Base-by-base conservation (phyloP, 2,888 invertebrate species). In the Acleris cristana region DNA sequence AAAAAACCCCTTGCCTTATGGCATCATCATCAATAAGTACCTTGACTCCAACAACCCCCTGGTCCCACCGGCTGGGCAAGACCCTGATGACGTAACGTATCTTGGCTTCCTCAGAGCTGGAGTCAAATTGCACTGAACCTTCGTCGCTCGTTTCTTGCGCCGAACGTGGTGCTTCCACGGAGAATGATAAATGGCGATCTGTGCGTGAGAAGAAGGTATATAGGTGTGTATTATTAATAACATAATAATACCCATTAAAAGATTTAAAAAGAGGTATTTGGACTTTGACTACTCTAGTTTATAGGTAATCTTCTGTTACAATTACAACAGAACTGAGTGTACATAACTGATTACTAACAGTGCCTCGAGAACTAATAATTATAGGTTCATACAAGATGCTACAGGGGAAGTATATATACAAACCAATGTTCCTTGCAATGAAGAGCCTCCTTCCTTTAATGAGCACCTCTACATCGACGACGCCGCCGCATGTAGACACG, bases 131-230 rank as follows among this genome's bases (percentile, higher is more conserved):
- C 0, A 89, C 78, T 0, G 91, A 91, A 0, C 89, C 85, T 69
- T 92, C 92, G 45, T 92, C 90, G 65, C 92, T 92, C 2, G 89
- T 88, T 62, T 92, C 92, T 72, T 92, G 92, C 2, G 85, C 79
- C 0, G 90, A 90, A 0, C 87, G 82, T 7, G 79, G 76, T 8
- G 88, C 84, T 18, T 89, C 82, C 52, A 90, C 86, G 78, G 86
- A 90, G 76, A 92, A 86, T 66, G 90, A 91, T 2, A 80, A 73
- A 63, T 90, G 84, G 7, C 85, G 84, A 69, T 89, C 92, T 92
- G 78, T 34, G 19, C 18, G 55, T 63, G 54, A 26, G 63, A 72
- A 23, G 23, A 3, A n/a, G 23, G 23, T 34, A 26, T 26, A 14
- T 40, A 40, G 14, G 5, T 40, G 14, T 12, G 34, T 34, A 34